These are phyloP conservation scores for Lycodopsis pacificus DNA, from an alignment of 2,797 vertebrate genomes.

Conservation along the genomic window DNA sequence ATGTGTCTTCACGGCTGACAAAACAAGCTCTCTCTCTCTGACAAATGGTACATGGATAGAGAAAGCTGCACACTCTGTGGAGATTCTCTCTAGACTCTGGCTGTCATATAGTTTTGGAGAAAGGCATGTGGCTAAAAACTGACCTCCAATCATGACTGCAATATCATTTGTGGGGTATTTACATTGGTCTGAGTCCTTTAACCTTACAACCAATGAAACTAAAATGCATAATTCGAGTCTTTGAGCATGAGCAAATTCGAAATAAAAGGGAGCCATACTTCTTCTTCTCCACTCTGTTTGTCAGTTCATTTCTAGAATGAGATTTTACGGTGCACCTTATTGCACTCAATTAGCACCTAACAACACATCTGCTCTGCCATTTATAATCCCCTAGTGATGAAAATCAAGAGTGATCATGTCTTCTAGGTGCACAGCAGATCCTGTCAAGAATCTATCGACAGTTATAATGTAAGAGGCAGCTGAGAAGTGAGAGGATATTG, in stretches of 20 bases:
- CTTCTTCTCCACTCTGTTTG: neutral
- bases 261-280: neutral
- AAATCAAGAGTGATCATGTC: constrained; percentile 1
- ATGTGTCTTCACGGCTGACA: constrained; percentile 22
- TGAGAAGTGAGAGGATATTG: neutral
- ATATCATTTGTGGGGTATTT: neutral
- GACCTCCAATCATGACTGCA: neutral
- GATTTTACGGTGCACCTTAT: neutral
- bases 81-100: neutral
- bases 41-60: neutral
- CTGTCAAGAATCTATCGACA: neutral
- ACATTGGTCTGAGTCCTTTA: neutral
- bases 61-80: neutral
- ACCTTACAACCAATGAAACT: neutral
- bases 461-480: neutral
- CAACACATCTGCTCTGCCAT: neutral
- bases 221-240: neutral
- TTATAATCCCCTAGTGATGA: neutral
- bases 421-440: neutral
- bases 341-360: neutral
- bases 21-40: constrained; percentile 5
- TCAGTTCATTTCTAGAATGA: neutral
- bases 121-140: neutral
- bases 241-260: neutral
- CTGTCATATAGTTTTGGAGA: neutral